A percentile compares a stretch with the other conserved stretches of the same genome.
Evolutionary conservation across 2,888 invertebrate genomes (phyloP).

Genomic region (Eupithecia centaureata): DNA sequence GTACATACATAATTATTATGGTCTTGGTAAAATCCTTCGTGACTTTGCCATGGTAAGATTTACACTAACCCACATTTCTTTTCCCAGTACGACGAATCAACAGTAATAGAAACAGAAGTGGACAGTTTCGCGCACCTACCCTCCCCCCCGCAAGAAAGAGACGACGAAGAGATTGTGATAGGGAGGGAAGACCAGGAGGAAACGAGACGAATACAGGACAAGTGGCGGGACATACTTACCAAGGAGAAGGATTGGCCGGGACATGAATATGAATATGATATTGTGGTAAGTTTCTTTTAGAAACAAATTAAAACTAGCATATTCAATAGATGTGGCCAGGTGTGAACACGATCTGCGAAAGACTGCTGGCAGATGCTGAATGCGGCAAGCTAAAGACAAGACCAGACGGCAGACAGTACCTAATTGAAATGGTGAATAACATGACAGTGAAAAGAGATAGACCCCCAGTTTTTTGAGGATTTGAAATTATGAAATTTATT

Average conservation of each 20-base stretch:
- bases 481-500: too few species aligned
- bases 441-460: too few species aligned
- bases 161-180: conserved; percentile 87
- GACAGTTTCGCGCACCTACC: conserved; percentile 82
- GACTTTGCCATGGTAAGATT: neutral
- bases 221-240: conserved; percentile 89
- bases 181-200: conserved; percentile 71
- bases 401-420: too few species aligned
- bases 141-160: conserved; percentile 74
- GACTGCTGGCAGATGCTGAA: too few species aligned
- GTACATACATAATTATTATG: too few species aligned
- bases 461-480: too few species aligned
- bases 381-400: too few species aligned
- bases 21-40: too few species aligned
- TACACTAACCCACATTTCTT: neutral
- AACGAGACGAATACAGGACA: conserved; percentile 88
- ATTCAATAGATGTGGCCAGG: too few species aligned
- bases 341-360: too few species aligned
- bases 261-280: conserved; percentile 85
- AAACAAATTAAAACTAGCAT: too few species aligned
- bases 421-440: too few species aligned
- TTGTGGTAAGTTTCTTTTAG: conserved; percentile 83
- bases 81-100: conserved; percentile 86
- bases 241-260: conserved; percentile 80
- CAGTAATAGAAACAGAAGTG: conserved; percentile 88